phyloP scores from a whole-genome alignment of 1,140 invertebrate genomes.

The Heliconius hewitsoni region DNA sequence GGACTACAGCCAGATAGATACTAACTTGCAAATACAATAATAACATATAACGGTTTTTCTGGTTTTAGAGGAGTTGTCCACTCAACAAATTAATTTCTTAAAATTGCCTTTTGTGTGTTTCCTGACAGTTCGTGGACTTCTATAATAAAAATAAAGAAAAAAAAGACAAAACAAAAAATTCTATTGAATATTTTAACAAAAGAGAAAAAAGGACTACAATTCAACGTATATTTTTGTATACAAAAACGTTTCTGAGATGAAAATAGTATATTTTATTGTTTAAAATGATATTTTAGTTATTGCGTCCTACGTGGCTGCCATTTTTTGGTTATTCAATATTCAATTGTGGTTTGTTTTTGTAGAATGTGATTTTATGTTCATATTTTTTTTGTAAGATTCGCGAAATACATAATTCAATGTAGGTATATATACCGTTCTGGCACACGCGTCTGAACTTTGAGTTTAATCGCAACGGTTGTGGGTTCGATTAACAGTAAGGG shows the following conservation, averaged over 20 bases:
- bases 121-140: background rate
- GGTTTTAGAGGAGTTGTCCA: background rate
- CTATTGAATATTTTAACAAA: background rate
- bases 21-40: too few species aligned
- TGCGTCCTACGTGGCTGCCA: background rate
- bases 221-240: background rate
- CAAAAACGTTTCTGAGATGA: constrained; percentile 12
- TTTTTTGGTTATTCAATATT: constrained; percentile 1
- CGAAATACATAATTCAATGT: too few species aligned
- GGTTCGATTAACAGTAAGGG: too few species aligned
- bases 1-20: too few species aligned
- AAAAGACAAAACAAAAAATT: background rate
- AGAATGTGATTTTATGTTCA: too few species aligned
- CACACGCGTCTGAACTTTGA: too few species aligned
- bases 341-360: too few species aligned
- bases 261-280: constrained; percentile 15
- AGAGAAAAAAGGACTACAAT: constrained; percentile 12
- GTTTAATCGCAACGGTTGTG: too few species aligned
- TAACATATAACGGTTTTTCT: background rate
- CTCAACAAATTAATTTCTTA: background rate
- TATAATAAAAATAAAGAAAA: background rate
- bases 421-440: too few species aligned
- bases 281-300: constrained; percentile 13
- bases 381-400: too few species aligned
- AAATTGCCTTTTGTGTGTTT: background rate